Conservation (phyloP, 1,140 invertebrate species). For the Apocrypta bakeri region DNA sequence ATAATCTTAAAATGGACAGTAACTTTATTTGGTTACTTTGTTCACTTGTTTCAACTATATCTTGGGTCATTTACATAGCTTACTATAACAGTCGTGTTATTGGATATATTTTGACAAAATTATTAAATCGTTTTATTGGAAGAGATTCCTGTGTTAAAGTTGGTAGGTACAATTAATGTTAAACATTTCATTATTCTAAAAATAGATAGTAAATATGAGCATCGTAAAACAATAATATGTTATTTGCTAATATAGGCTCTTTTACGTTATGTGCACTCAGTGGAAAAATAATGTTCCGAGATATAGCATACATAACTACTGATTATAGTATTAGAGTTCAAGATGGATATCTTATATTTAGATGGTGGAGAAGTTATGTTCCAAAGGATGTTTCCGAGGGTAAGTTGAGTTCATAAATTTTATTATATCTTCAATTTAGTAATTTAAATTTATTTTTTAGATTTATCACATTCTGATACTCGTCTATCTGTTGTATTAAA, state of each 20-base stretch:
- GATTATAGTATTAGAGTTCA: conserved; percentile 95
- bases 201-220: too few relatives aligned
- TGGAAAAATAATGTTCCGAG: conserved; percentile 99
- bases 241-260: conserved; percentile 81
- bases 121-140: conserved; percentile 91
- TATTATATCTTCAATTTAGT: background rate
- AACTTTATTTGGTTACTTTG: conserved; percentile 88
- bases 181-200: background rate
- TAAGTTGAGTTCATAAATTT: conserved; percentile 64
- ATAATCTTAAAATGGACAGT: conserved; percentile 87
- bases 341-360: conserved; percentile 97
- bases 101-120: conserved; percentile 91
- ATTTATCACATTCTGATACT: conserved; percentile 96
- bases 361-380: conserved; percentile 97
- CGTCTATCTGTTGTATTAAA: conserved; percentile 95
- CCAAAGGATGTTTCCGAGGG: conserved; percentile 96
- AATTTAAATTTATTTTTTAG: conserved; percentile 74
- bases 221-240: too few relatives aligned
- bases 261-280: conserved; percentile 95
- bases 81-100: conserved; percentile 96
- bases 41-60: conserved; percentile 86
- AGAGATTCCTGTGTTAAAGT: conserved; percentile 92
- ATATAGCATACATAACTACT: conserved; percentile 95
- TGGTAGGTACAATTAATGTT: conserved; percentile 78
- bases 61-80: conserved; percentile 95